A percentile compares a stretch with the other conserved stretches of the same genome.
These are phyloP conservation scores for Gopherus flavomarginatus DNA, from an alignment of 2,113 vertebrate species.

Conservation along the genomic window DNA sequence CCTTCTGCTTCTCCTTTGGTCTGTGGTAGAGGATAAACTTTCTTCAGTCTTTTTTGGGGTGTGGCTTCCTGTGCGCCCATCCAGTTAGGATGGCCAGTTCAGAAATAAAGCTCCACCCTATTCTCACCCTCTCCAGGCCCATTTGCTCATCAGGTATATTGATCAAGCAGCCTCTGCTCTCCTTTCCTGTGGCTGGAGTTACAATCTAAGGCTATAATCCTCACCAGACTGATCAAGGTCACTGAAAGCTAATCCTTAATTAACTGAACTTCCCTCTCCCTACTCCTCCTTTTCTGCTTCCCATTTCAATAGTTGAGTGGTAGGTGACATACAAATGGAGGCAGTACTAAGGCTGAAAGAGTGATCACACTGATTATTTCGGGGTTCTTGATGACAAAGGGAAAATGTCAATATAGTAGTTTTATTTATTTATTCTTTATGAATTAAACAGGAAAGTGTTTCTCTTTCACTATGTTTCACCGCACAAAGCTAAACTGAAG, in stretches of 20 bases:
- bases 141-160: neutral
- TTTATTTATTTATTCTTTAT: neutral
- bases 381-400: neutral
- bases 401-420: neutral
- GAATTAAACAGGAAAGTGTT: slow-evolving; percentile 48
- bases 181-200: neutral
- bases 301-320: neutral
- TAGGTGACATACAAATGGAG: neutral
- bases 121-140: neutral
- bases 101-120: neutral
- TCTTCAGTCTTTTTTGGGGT: neutral
- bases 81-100: neutral
- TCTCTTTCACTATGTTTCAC: slow-evolving; percentile 22
- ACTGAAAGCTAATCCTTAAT: slow-evolving; percentile 4
- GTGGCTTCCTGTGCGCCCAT: neutral
- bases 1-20: neutral
- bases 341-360: neutral
- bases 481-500: slow-evolving; percentile 38
- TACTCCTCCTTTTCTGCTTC: neutral
- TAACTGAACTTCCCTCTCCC: neutral
- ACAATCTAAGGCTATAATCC: neutral
- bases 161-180: neutral
- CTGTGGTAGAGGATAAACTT: neutral
- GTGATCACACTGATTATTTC: neutral
- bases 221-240: neutral